Conservation (phyloP, 2,113 vertebrate species). For the Pterophyllum scalare region DNA sequence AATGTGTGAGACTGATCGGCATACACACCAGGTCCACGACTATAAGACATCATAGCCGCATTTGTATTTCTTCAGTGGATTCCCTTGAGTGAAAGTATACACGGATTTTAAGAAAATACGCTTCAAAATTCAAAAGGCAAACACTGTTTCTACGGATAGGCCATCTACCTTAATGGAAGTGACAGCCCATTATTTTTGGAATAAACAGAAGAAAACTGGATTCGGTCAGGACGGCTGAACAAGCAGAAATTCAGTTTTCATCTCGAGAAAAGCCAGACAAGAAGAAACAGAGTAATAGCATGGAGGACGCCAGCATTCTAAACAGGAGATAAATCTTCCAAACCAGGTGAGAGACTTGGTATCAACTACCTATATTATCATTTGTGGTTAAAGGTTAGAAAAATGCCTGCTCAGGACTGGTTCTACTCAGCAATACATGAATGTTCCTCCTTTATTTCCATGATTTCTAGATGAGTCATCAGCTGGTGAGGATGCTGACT, state of each 20-base stretch:
- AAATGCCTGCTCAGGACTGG: neutral
- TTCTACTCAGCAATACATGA: neutral
- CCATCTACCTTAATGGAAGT: neutral
- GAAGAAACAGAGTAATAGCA: neutral
- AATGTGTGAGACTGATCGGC: neutral
- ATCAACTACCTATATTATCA: neutral
- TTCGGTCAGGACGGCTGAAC: conserved; percentile 7
- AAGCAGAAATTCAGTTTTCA: conserved; percentile 12
- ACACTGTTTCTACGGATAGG: neutral
- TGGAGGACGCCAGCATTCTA: neutral
- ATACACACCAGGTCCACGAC: neutral
- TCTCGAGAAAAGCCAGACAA: neutral
- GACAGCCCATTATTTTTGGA: conserved; percentile 6
- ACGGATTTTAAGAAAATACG: neutral
- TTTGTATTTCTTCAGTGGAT: neutral
- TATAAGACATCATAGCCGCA: neutral
- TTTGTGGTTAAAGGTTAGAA: conserved; percentile 2
- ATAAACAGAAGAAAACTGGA: neutral
- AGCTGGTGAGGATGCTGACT: neutral
- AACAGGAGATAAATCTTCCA: conserved; percentile 2
- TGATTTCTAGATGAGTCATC: neutral
- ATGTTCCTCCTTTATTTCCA: neutral
- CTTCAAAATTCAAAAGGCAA: neutral
- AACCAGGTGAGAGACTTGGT: neutral
- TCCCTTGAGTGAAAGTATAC: too few species aligned